Conservation (phyloP, 2,797 vertebrate genomes). For the Aratinga solstitialis region DNA sequence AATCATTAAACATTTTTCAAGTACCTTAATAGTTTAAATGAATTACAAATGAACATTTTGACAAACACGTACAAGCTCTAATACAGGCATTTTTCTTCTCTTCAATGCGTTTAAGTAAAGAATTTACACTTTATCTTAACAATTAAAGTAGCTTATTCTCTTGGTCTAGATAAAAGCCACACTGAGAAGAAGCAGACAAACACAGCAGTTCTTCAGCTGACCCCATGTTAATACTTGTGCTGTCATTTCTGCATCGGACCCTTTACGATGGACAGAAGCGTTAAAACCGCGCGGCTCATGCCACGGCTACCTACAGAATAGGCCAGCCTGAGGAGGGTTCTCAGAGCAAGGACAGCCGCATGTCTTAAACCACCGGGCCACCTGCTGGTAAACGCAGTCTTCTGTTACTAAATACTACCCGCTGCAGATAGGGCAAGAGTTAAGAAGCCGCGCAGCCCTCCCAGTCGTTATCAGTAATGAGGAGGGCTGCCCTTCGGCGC, state of each 20-base stretch:
- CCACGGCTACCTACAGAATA: accelerated
- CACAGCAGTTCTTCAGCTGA: background rate
- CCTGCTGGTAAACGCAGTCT: background rate
- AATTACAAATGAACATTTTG: background rate
- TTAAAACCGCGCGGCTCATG: accelerated
- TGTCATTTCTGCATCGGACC: background rate
- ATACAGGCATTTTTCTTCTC: background rate
- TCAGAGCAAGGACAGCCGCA: background rate
- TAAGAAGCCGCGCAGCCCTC: background rate
- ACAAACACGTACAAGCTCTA: accelerated
- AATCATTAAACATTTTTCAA: background rate
- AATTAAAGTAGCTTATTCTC: background rate
- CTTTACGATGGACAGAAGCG: accelerated
- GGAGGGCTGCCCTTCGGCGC: background rate
- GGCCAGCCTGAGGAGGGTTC: background rate
- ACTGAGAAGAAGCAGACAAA: background rate
- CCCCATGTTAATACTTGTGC: background rate
- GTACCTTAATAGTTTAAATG: background rate
- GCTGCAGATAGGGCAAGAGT: background rate
- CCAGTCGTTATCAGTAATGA: accelerated
- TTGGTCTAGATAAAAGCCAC: background rate
- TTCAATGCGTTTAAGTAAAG: background rate
- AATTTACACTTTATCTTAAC: background rate
- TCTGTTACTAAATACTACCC: accelerated
- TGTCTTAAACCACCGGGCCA: background rate